These are phyloP conservation scores for Cavia aperea DNA, from an alignment of 2,113 vertebrate genomes.

Conservation along the genomic window DNA sequence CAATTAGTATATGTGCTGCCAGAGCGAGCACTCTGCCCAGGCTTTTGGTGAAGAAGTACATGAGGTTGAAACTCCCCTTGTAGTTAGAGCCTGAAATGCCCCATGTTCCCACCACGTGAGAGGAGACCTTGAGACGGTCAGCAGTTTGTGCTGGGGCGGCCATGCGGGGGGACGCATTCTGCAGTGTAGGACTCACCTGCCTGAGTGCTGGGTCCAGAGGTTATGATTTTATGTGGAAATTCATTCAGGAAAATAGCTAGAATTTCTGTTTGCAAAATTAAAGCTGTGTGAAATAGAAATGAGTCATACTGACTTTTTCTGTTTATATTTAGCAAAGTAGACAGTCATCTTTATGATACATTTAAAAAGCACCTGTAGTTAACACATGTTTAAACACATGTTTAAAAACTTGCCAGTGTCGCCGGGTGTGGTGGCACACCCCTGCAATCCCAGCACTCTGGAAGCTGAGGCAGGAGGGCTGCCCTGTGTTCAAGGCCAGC, in stretches of 20 bases:
- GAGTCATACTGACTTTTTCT: neutral
- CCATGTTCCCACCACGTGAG: neutral
- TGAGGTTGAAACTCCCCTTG: neutral
- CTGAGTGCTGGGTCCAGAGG: neutral
- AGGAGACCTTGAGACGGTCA: neutral
- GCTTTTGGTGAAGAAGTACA: neutral
- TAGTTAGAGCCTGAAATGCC: neutral
- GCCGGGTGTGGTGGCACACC: no score
- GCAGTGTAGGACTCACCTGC: neutral
- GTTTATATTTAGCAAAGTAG: conserved; percentile 9
- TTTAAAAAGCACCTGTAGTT: neutral
- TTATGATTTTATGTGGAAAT: neutral
- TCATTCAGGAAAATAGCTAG: neutral
- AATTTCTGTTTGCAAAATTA: conserved; percentile 9
- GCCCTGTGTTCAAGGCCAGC: neutral
- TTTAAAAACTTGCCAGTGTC: neutral
- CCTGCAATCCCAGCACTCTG: neutral
- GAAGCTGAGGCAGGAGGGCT: neutral
- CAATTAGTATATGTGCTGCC: no score
- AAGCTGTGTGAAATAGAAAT: conserved; percentile 15
- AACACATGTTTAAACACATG: neutral
- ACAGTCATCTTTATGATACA: neutral
- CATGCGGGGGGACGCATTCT: neutral
- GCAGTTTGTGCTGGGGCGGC: neutral
- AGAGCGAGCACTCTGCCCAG: no score